Percentiles rank a stretch among this genome's conserved stretches.
phyloP scores from a whole-genome alignment of 2,797 vertebrate genomes.

The Decapterus maruadsi region DNA sequence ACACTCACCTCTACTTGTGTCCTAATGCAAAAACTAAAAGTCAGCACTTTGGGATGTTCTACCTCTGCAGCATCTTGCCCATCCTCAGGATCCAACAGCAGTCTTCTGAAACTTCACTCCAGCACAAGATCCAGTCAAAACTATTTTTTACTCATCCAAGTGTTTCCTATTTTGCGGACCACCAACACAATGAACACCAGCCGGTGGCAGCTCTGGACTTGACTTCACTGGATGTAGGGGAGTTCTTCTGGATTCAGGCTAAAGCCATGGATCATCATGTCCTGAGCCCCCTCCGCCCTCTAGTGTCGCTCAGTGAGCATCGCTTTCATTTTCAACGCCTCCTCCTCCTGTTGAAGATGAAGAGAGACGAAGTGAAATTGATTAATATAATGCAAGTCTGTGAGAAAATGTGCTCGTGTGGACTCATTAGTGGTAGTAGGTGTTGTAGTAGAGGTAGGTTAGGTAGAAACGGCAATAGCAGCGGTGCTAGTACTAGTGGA shows the following conservation, averaged over 20 bases:
- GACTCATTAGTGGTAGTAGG: no score
- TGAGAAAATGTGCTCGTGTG: no score
- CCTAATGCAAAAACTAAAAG: slow-evolving; percentile 38
- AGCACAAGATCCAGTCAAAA: not conserved
- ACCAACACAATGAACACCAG: slow-evolving; percentile 48
- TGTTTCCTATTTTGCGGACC: slow-evolving; percentile 44
- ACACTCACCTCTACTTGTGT: slow-evolving; percentile 70
- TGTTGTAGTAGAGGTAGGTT: not conserved
- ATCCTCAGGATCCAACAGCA: slow-evolving; percentile 48
- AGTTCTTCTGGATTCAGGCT: not conserved
- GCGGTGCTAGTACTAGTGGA: no score
- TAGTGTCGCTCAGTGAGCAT: not conserved
- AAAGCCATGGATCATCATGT: not conserved
- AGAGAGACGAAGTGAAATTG: not conserved
- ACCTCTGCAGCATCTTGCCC: slow-evolving; percentile 60
- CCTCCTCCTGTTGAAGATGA: no score
- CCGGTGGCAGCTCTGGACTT: slow-evolving; percentile 19
- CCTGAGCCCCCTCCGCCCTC: slow-evolving; percentile 23
- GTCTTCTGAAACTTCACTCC: slow-evolving; percentile 52
- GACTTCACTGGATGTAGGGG: not conserved
- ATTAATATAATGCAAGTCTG: not conserved
- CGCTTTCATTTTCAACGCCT: not conserved
- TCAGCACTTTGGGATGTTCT: slow-evolving; percentile 49
- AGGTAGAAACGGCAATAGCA: no score
- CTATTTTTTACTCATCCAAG: slow-evolving; percentile 41